These are phyloP conservation scores for Molothrus ater DNA, from an alignment of 2,797 vertebrate species.

Conservation along the genomic window DNA sequence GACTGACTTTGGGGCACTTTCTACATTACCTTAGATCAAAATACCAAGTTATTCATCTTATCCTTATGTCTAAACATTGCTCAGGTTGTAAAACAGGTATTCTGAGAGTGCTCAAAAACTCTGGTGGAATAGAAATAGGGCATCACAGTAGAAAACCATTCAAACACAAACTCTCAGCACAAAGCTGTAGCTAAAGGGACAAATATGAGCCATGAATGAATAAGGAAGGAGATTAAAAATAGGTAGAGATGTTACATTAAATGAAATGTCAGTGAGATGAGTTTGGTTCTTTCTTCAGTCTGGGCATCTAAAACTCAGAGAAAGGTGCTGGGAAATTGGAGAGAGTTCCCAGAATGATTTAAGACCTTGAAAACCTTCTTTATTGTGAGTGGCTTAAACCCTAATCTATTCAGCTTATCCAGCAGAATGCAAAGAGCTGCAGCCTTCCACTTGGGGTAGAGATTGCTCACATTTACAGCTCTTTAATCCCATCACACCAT, in stretches of 20 bases:
- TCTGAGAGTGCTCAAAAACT: background rate
- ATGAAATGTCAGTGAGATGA: background rate
- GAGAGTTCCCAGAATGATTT: background rate
- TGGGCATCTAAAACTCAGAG: background rate
- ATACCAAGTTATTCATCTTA: background rate
- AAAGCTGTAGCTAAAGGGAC: background rate
- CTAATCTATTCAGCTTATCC: conserved; percentile 24
- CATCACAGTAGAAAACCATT: background rate
- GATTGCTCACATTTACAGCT: conserved; percentile 38
- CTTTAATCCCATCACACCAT: conserved; percentile 22
- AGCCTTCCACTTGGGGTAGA: conserved; percentile 24
- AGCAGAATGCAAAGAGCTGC: conserved; percentile 29
- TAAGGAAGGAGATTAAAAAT: background rate
- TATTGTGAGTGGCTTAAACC: background rate
- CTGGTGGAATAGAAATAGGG: background rate
- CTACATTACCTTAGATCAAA: background rate
- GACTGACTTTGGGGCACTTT: background rate
- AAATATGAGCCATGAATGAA: background rate
- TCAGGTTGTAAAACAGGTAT: background rate
- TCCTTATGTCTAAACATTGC: background rate
- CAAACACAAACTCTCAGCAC: background rate
- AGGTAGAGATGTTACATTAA: background rate
- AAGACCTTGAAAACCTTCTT: background rate
- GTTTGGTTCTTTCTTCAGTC: background rate
- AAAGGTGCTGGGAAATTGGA: background rate